Evolutionary conservation across 2,113 vertebrate genomes (phyloP).

Genomic region (Dissostichus mawsoni): DNA sequence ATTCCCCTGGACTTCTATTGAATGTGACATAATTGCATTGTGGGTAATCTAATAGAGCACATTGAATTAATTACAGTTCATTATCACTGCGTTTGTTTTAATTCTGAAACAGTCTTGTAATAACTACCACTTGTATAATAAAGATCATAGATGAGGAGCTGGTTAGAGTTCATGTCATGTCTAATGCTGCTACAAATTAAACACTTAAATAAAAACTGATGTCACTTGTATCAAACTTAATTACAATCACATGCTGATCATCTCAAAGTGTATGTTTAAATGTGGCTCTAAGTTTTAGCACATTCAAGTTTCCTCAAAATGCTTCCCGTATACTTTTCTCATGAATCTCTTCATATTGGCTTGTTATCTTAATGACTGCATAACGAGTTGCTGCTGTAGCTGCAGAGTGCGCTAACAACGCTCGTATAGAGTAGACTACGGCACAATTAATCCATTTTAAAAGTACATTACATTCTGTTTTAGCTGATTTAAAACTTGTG

Average conservation of each 20-base stretch:
- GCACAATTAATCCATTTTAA: no score
- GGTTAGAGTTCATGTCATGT: not conserved
- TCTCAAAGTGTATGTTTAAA: conserved; percentile 10
- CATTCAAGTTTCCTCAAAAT: not conserved
- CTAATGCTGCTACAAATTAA: not conserved
- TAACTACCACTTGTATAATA: not conserved
- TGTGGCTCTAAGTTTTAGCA: not conserved
- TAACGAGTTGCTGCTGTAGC: conserved; percentile 42
- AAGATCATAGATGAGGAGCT: not conserved
- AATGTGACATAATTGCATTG: conserved; percentile 15
- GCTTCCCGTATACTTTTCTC: conserved; percentile 27
- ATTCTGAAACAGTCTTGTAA: conserved; percentile 2
- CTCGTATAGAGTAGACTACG: conserved; percentile 16
- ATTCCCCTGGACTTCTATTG: not conserved
- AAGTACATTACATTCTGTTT: no score
- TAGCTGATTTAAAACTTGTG: no score
- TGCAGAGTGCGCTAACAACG: conserved; percentile 28
- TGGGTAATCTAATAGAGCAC: conserved; percentile 23
- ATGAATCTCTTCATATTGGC: conserved; percentile 40
- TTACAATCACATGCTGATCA: not conserved
- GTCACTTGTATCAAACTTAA: not conserved
- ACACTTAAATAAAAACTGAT: not conserved
- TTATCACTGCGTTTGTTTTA: conserved; percentile 17
- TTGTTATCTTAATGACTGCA: conserved; percentile 56
- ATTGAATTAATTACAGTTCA: conserved; percentile 25